Evolutionary conservation across 1,140 invertebrate genomes (phyloP).

Genomic region (Caenorhabditis tropicalis): DNA sequence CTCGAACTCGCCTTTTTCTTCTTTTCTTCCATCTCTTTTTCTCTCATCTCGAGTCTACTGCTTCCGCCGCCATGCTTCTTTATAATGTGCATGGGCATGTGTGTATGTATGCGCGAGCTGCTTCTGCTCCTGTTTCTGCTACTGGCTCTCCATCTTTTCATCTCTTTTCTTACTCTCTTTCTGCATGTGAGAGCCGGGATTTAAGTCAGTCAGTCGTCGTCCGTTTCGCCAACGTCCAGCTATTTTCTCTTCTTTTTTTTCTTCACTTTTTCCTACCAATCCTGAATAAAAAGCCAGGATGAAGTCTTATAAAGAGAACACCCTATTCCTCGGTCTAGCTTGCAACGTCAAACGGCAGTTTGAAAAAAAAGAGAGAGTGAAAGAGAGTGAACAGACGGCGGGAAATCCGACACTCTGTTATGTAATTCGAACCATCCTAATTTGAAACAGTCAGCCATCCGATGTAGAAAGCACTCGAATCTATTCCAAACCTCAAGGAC

Average conservation of each 20-base stretch:
- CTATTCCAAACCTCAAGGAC: neutral
- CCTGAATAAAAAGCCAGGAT: neutral
- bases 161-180: conserved; percentile 2
- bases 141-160: neutral
- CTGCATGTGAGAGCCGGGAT: conserved; percentile 34
- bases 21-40: conserved; percentile 30
- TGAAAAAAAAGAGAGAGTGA: neutral
- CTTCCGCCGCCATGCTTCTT: conserved; percentile 43
- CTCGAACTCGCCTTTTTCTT: conserved; percentile 29
- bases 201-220: conserved; percentile 35
- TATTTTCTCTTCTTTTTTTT: conserved; percentile 29
- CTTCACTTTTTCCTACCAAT: conserved; percentile 27
- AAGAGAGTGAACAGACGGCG: neutral
- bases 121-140: conserved; percentile 14
- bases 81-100: conserved; percentile 42
- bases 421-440: conserved; percentile 34
- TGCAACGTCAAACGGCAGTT: conserved; percentile 11
- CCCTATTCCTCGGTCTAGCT: neutral
- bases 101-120: conserved; percentile 40
- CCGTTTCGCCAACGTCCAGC: conserved; percentile 11
- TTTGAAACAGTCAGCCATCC: conserved; percentile 20
- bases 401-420: conserved; percentile 27
- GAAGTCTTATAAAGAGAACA: conserved; percentile 42
- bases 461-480: neutral
- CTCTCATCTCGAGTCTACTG: conserved; percentile 43